These are phyloP conservation scores for Drosophila bipectinata DNA, from an alignment of 1,140 invertebrate species.

Conservation along the genomic window DNA sequence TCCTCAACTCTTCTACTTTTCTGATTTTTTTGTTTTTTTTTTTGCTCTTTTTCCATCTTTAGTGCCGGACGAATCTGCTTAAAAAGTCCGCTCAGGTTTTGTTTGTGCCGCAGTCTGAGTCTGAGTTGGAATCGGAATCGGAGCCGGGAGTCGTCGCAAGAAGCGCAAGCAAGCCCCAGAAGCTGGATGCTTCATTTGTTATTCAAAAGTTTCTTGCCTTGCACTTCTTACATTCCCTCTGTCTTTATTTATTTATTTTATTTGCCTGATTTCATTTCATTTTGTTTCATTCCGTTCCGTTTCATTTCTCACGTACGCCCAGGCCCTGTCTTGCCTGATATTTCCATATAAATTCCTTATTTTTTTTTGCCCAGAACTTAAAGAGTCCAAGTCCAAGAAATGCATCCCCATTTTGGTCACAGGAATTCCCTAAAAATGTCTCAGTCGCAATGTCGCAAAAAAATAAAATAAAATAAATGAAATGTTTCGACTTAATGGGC, in stretches of 20 bases:
- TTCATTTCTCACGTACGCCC: constrained; percentile 41
- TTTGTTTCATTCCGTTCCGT: constrained; percentile 40
- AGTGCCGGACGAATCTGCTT: constrained; percentile 53
- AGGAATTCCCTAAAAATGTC: constrained; percentile 38
- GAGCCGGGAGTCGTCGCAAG: too few relatives aligned
- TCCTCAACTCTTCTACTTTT: constrained; percentile 12
- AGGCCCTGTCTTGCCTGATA: constrained; percentile 6
- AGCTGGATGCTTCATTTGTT: constrained; percentile 74
- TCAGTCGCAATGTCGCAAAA: constrained; percentile 1
- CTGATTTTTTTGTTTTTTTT: neutral
- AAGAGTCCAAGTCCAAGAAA: neutral
- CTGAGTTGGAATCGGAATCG: constrained; percentile 28
- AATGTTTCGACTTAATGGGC: constrained; percentile 24
- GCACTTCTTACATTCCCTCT: constrained; percentile 28
- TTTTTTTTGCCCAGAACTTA: neutral
- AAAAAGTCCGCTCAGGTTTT: constrained; percentile 78
- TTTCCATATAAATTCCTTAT: neutral
- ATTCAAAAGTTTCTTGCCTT: constrained; percentile 76
- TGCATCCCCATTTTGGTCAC: constrained; percentile 35
- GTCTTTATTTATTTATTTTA: constrained; percentile 50
- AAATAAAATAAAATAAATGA: constrained; percentile 13
- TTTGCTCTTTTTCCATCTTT: neutral
- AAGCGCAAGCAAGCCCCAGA: constrained; percentile 1
- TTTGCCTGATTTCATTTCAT: constrained; percentile 52
- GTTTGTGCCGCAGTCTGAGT: constrained; percentile 60